Percentiles rank a stretch among this genome's conserved stretches.
phyloP scores from a whole-genome alignment of 2,113 vertebrate species.

The Phoenicopterus ruber region DNA sequence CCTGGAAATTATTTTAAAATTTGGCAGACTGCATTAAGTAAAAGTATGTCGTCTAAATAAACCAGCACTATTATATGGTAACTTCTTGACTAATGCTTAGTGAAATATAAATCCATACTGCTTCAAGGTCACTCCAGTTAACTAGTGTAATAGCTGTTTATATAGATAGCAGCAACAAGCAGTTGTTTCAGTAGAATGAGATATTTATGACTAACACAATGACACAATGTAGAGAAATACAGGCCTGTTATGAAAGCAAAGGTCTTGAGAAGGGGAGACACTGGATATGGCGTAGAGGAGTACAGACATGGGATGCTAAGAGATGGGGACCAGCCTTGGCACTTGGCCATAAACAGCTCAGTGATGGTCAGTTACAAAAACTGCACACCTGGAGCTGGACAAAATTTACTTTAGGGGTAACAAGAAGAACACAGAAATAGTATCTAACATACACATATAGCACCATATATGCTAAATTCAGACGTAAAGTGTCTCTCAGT shows the following conservation, averaged over 20 bases:
- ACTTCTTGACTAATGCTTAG: neutral
- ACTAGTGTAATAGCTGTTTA: neutral
- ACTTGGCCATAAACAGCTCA: neutral
- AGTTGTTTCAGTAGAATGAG: neutral
- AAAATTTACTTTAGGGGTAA: neutral
- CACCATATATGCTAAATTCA: fast-evolving
- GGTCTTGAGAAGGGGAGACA: neutral
- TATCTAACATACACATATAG: neutral
- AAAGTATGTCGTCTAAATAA: neutral
- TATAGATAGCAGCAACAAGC: neutral
- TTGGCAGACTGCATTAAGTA: neutral
- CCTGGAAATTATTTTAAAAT: neutral
- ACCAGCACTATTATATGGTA: neutral
- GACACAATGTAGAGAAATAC: neutral
- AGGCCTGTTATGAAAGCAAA: neutral
- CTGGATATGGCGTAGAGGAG: fast-evolving
- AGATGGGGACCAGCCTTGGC: neutral
- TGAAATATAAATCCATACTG: neutral
- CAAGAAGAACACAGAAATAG: neutral
- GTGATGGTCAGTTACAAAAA: neutral
- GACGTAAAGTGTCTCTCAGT: neutral
- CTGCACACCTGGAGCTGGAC: neutral
- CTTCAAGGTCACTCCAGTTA: neutral
- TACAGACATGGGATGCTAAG: neutral
- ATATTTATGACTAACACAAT: neutral